Base-by-base conservation (phyloP, 1,140 invertebrate species). In the Drepana arcuata region DNA sequence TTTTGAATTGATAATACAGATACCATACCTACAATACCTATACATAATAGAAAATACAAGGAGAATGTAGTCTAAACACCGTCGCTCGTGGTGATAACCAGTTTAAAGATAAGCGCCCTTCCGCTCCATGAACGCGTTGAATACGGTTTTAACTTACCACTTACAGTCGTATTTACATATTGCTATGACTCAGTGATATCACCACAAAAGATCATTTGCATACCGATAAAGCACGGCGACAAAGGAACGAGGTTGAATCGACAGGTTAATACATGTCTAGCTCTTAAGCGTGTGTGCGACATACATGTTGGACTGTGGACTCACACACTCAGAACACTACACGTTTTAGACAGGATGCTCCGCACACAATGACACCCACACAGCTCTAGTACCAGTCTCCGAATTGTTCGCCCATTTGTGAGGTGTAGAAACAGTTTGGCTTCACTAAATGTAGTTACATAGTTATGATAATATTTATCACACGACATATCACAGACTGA, bases 191-290 rank as follows among this genome's bases (percentile, higher is more conserved):
- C 53, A 56, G 38, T 42, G 34, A 42, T 56, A 56, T 45, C 41
- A 24, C 12, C 32, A 51, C 48, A 56, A 56, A 54, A 46, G 48
- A 40, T 48, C 48, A 48, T 58, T 58, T 58, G 54, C 54, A 50
- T 63, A 48, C 28, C 51, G 50, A 65, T 68, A 68, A 62, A 60
- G 46, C 43, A 47, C 41, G 34, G 36, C 54, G 53, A 69, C 65
- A 65, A 65, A 60, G 58, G 53, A 56, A 48, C 47, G 51, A 43
- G 45, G 44, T 63, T 57, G 62, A 50, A 61, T 60, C 56, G 65
- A 69, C 65, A 66, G 51, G 65, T 69, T 63, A 55, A 52, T 58
- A 65, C 65, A 55, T 34, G 64, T 68, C 46, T 49, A 16, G 30
- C n/a, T 9, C n/a, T 2, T 29, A 29, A 13, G 33, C 2, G 1